Conservation (phyloP, 2,797 vertebrate genomes). For the Neosalanx taihuensis region DNA sequence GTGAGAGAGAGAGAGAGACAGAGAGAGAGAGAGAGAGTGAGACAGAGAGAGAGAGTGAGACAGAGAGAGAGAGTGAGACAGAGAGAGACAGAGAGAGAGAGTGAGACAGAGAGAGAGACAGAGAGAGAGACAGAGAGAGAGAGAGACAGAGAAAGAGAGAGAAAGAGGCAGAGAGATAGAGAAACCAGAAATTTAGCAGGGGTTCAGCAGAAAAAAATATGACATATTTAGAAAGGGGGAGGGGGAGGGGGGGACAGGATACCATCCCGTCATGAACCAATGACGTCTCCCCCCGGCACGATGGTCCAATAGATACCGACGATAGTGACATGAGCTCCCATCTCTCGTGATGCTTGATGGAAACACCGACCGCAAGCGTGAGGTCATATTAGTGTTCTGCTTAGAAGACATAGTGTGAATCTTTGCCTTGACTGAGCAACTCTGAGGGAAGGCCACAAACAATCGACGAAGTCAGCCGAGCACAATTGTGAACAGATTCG, state of each 20-base stretch:
- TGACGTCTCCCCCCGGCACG: neutral
- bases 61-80: too few species aligned
- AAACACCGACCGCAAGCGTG: neutral
- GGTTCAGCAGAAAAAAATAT: neutral
- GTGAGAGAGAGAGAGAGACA: too few species aligned
- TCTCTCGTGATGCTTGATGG: neutral
- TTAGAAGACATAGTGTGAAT: neutral
- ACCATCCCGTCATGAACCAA: neutral
- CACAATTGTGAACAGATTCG: neutral
- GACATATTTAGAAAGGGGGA: neutral
- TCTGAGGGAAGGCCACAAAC: neutral
- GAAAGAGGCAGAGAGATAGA: neutral
- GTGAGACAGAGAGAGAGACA: too few species aligned
- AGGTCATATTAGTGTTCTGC: neutral
- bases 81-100: too few species aligned
- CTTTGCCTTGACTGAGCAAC: neutral
- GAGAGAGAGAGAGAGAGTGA: too few species aligned
- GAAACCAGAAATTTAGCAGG: neutral
- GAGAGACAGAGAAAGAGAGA: constrained; percentile 5
- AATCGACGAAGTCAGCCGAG: neutral
- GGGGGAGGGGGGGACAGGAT: neutral
- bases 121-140: neutral
- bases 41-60: too few species aligned
- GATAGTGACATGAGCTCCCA: neutral
- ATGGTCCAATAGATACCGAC: neutral